Evolutionary conservation across 1,140 invertebrate species (phyloP), one percentile per base, ranked within the genome.

Genomic region (Dermatophagoides farinae): DNA sequence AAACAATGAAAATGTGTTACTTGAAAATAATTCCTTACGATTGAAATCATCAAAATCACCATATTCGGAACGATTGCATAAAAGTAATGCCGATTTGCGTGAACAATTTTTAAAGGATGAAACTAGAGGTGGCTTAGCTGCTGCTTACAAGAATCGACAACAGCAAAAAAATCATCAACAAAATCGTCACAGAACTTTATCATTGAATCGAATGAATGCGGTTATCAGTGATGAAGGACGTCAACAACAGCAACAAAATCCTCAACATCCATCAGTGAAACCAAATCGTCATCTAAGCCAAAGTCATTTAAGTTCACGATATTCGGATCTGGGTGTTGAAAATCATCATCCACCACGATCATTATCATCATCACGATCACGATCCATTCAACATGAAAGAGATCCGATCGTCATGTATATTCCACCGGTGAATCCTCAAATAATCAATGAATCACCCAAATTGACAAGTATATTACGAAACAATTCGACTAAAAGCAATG

Each of bases 381-480:
- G 31, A 31, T 38, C 58, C 11, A 2, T 25, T 50, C 46, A 49
- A 2, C 58, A 60, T 31, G 58, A 60, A n/a, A 11, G 57, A n/a
- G 62, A 64, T 25, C 62, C 62, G 18, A 52, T 64, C 41, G 59
- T 61, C 0, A 53, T 64, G 39, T 64, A 61, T 23, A 61, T 64
- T 39, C 62, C 62, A 39, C 43, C 59, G 6, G 52, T 64, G 14
- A 61, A 31, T 46, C 39, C 61, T 18, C 50, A 50, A 50, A 25
- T 38, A 20, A 20, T 22, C 10, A 37, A 39, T 23, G 39, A 39
- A 49, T 22, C 23, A 22, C 20, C 6, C 14, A 55, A n/a, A 31
- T 31, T 64, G 31, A 61, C 40, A 25, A 18, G 37, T 18, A 41
- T 64, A 25, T 44, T 44, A 25, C 1, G 54, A 37, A 61, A 46